phyloP scores from a whole-genome alignment of 2,888 invertebrate genomes.

The Gastracanthus pulcherrimus region DNA sequence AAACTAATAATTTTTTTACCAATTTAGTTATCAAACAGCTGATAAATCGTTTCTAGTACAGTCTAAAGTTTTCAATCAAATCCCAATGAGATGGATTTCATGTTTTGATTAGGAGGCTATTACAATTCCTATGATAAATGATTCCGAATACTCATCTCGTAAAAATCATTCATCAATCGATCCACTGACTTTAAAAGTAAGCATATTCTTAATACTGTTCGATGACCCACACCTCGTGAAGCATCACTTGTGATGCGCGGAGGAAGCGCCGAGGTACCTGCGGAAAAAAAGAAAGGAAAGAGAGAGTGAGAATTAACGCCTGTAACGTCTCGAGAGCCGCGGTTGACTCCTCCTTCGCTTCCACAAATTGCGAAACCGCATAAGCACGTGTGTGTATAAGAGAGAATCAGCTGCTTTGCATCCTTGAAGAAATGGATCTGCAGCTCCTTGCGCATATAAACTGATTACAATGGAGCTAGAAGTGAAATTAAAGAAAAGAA shows the following conservation, averaged over 20 bases:
- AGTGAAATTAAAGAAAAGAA: background rate
- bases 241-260: background rate
- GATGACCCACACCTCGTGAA: slow-evolving; percentile 18
- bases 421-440: background rate
- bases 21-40: no score
- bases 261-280: background rate
- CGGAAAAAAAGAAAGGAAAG: background rate
- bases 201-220: background rate
- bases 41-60: background rate
- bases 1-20: no score
- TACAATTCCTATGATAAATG: background rate
- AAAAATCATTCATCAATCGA: slow-evolving; percentile 19
- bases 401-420: background rate
- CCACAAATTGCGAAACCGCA: slow-evolving; percentile 20
- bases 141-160: background rate
- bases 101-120: background rate
- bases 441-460: background rate
- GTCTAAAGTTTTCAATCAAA: background rate
- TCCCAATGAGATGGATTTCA: background rate
- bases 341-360: background rate
- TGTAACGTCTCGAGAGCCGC: slow-evolving; percentile 5
- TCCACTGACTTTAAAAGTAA: no score
- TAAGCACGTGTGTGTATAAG: background rate
- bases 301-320: slow-evolving; percentile 31
- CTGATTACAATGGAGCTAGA: background rate